A percentile compares a stretch with the other conserved stretches of the same genome.
phyloP scores from a whole-genome alignment of 1,140 invertebrate genomes.

The Acyrthosiphon pisum region DNA sequence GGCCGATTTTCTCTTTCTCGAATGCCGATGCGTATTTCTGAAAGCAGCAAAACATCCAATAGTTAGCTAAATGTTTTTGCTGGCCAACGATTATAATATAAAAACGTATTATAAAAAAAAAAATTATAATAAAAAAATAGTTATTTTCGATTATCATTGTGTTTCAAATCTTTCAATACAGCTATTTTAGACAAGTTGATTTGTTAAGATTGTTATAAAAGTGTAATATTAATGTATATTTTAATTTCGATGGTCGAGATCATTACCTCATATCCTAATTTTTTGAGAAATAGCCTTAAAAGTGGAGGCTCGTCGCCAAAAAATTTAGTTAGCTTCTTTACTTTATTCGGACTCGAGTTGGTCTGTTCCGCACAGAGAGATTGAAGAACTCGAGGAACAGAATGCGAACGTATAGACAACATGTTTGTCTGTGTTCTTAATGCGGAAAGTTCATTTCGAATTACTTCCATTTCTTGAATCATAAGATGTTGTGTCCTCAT shows the following conservation, averaged over 20 bases:
- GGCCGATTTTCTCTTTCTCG: slow-evolving; percentile 87
- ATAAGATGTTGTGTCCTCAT: slow-evolving; percentile 89
- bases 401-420: slow-evolving; percentile 66
- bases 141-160: not conserved
- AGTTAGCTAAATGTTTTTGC: not conserved
- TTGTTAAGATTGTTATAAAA: too few relatives aligned
- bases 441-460: slow-evolving; percentile 82
- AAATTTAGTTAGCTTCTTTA: slow-evolving; percentile 87
- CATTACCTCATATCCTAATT: slow-evolving; percentile 89
- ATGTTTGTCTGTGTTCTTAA: slow-evolving; percentile 74
- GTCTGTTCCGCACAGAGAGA: slow-evolving; percentile 62
- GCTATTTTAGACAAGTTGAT: too few relatives aligned
- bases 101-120: not conserved
- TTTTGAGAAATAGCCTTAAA: slow-evolving; percentile 86
- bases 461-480: slow-evolving; percentile 87
- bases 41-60: slow-evolving; percentile 62
- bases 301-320: slow-evolving; percentile 92
- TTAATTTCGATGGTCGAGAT: not conserved
- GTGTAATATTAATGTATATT: too few relatives aligned
- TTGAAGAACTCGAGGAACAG: slow-evolving; percentile 62
- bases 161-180: too few relatives aligned
- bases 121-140: not conserved
- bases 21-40: slow-evolving; percentile 89
- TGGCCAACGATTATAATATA: not conserved
- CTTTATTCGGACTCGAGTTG: slow-evolving; percentile 78